Percentiles rank a stretch among this genome's conserved stretches.
These are phyloP conservation scores for Ophion ellenae DNA, from an alignment of 2,888 invertebrate genomes.

Conservation along the genomic window DNA sequence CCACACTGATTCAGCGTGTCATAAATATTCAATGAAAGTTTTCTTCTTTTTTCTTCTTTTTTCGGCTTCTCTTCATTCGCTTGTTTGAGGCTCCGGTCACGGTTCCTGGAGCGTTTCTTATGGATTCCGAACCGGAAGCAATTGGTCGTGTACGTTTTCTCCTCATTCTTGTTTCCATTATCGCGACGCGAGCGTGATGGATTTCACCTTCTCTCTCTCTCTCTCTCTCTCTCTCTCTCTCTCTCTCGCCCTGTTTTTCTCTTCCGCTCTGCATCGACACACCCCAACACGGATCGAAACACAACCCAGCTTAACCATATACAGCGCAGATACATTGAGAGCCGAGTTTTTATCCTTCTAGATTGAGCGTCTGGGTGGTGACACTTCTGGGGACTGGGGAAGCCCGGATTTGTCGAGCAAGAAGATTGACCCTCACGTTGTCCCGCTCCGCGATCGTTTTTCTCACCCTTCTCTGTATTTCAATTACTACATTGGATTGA, in stretches of 20 bases:
- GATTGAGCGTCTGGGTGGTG: constrained; percentile 27
- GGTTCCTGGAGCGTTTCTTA: constrained; percentile 17
- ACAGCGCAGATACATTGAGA: constrained; percentile 25
- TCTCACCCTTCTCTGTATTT: neutral
- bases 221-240: constrained; percentile 30
- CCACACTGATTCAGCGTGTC: constrained; percentile 62
- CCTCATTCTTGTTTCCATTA: constrained; percentile 56
- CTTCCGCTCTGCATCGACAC: neutral
- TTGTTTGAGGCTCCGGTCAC: constrained; percentile 13
- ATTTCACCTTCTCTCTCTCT: constrained; percentile 42
- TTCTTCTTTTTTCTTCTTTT: constrained; percentile 18
- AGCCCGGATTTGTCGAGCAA: constrained; percentile 24
- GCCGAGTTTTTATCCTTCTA: constrained; percentile 31
- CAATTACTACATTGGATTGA: neutral
- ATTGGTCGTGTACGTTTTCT: constrained; percentile 58
- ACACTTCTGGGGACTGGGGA: constrained; percentile 23
- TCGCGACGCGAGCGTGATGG: constrained; percentile 55
- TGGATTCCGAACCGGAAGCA: constrained; percentile 54
- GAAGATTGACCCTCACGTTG: constrained; percentile 17
- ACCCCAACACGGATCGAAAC: constrained; percentile 8
- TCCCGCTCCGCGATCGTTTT: neutral
- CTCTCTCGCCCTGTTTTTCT: neutral
- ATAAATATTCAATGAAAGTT: constrained; percentile 63
- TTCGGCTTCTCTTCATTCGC: constrained; percentile 5
- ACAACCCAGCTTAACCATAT: constrained; percentile 25